phyloP scores from a whole-genome alignment of 2,113 vertebrate genomes.

The Perca schrenkii region DNA sequence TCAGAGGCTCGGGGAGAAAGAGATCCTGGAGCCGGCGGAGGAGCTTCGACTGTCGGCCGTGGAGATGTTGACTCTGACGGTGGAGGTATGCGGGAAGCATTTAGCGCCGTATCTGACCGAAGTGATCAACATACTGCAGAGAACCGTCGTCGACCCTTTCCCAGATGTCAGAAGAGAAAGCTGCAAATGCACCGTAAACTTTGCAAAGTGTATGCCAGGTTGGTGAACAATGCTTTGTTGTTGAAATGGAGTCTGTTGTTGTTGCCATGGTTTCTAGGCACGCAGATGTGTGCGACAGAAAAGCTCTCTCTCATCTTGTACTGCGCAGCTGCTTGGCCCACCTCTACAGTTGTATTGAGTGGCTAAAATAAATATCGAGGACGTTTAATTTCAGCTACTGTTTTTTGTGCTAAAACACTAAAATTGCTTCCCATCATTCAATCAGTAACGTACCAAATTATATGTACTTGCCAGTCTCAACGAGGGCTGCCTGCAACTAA shows the following conservation, averaged over 20 bases:
- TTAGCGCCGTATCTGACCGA: conserved; percentile 89
- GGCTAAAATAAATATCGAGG: too few relatives aligned
- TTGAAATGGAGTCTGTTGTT: conserved; percentile 41
- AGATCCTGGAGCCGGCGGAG: conserved; percentile 88
- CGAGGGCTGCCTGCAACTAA: background rate
- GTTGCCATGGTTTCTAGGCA: conserved; percentile 69
- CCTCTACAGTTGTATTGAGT: too few relatives aligned
- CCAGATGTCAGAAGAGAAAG: conserved; percentile 92
- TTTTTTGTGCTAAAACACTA: background rate
- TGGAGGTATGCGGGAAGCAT: conserved; percentile 84
- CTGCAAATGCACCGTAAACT: conserved; percentile 85
- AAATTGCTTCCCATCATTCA: background rate
- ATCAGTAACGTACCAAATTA: background rate
- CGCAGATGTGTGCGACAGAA: background rate
- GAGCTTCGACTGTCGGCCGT: conserved; percentile 91
- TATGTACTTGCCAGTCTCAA: background rate
- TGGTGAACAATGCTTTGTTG: conserved; percentile 23
- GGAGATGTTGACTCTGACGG: conserved; percentile 85
- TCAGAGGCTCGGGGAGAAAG: conserved; percentile 85
- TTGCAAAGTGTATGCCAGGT: conserved; percentile 90
- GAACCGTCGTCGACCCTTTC: conserved; percentile 89
- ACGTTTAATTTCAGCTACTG: too few relatives aligned
- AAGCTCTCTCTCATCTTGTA: too few relatives aligned
- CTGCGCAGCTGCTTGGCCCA: too few relatives aligned
- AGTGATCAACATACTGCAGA: conserved; percentile 83